A percentile compares a stretch with the other conserved stretches of the same genome.
phyloP scores from a whole-genome alignment of 2,113 vertebrate genomes.

The Oostethus manadensis region DNA sequence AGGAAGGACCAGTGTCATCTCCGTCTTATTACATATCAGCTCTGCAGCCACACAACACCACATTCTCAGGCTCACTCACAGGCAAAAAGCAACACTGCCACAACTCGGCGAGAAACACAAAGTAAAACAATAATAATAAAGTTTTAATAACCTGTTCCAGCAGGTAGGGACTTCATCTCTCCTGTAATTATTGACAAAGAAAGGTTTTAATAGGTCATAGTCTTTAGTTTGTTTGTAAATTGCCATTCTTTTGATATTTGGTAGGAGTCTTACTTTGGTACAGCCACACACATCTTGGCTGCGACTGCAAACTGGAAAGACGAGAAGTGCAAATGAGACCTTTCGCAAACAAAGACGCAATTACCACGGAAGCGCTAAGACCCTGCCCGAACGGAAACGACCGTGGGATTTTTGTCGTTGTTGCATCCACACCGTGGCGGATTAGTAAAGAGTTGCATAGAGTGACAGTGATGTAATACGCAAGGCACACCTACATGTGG shows the following conservation, averaged over 20 bases:
- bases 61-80: not conserved
- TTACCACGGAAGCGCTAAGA: too few relatives aligned
- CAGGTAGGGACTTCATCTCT: constrained; percentile 42
- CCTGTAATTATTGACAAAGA: constrained; percentile 41
- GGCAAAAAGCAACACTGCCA: not conserved
- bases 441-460: too few relatives aligned
- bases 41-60: constrained; percentile 36
- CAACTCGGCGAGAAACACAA: not conserved
- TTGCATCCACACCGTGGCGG: too few relatives aligned
- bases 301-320: constrained; percentile 67
- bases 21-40: constrained; percentile 48
- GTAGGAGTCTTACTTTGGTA: constrained; percentile 62
- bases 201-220: not conserved
- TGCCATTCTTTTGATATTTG: constrained; percentile 8
- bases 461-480: too few relatives aligned
- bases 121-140: not conserved
- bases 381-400: too few relatives aligned
- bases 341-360: not conserved
- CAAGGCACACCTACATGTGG: too few relatives aligned
- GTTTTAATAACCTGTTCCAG: constrained; percentile 58
- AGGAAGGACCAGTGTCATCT: constrained; percentile 64
- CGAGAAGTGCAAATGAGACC: constrained; percentile 20
- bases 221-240: not conserved
- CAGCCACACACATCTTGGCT: constrained; percentile 64
- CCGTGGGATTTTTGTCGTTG: too few relatives aligned